Evolutionary conservation across 2,113 vertebrate genomes (phyloP), one percentile per base, ranked within the genome.

Genomic region (Crotophaga sulcirostris): DNA sequence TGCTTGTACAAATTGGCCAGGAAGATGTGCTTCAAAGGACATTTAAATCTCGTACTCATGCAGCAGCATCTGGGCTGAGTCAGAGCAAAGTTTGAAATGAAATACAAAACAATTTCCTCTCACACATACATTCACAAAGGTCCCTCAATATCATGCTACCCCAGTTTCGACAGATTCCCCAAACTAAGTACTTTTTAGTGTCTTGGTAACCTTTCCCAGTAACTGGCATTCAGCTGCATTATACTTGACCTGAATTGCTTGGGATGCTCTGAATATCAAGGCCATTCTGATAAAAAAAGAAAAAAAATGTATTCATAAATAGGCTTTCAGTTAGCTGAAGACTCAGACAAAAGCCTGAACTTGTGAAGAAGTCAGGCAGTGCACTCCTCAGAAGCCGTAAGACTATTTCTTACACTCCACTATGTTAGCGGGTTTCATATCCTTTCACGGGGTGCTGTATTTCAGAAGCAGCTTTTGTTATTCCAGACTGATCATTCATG

Each of bases 381-480:
- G 6, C 20, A 13, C 10, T 86, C 47, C 44, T 74, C 42, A 69
- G 67, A 77, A 94, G n/a, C 19, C 10, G 0, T 38, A 63, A 85
- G 38, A 72, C 54, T 66, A n/a, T 54, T 89, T 85, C 69, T 84
- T 86, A 79, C 25, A 54, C n/a, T 31, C 13, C 11, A 47, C 14
- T n/a, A 20, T 11, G 13, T 70, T 59, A 74, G 55, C 3, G 3
- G 55, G 29, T 78, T 92, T 88, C 75, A 60, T 34, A 64, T 47
- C 44, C 40, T 87, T 67, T 60, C 86, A 84, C 28, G 52, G n/a
- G 17, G 31, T 2, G 11, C 54, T 73, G 33, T 55, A 72, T 34
- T 85, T 85, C 82, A 90, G 84, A 87, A 87, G 58, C 34, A 91
- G 82, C 63, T 93, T 94, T 93, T 82, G 69, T 84, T 87, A 54